Evolutionary conservation across 2,113 vertebrate species (phyloP), one percentile per base, ranked within the genome.

Genomic region (Eulemur rufifrons): DNA sequence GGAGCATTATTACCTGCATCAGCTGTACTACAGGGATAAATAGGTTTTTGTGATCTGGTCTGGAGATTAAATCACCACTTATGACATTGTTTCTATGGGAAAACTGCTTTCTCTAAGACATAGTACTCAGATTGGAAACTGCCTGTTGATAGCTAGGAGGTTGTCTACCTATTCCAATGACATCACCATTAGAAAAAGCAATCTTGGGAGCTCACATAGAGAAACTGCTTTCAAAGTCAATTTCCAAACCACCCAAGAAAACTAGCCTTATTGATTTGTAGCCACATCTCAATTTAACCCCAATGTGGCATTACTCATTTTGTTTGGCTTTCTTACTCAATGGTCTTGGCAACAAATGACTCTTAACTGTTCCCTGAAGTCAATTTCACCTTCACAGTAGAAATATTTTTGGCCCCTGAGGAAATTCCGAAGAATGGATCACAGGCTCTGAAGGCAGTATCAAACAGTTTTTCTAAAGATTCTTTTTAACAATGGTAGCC

Each of bases 191-290:
- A 83, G 56, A 37, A 39, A 89, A 34, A 78, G 45, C 29, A n/a
- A 39, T 10, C 17, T 54, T 93, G 82, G 52, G 3, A 97, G 71
- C 8, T 94, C 34, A 84, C 74, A 95, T 25, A 82, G 32, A 42
- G 32, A 95, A 97, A 93, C 34, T 87, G 7, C 27, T 84, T 90
- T 95, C 56, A 95, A 97, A 95, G 50, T 91, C 25, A 78, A 64
- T 91, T 95, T 95, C 32, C 20, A 89, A 96, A 91, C 3, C 27
- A 85, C 25, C 20, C 66, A 88, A 34, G 52, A 96, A 96, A 93
- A 73, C 10, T 34, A 93, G 74, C 5, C 37, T 81, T 91, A 83
- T 47, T 80, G 37, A 94, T 86, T 95, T 91, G 17, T 76, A 50
- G 34, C 11, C 54, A 91, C 7, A 76, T n/a, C 15, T 95, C 52